Base-by-base conservation (phyloP, 2,888 invertebrate genomes). In the Kryphioiulus occultus region DNA sequence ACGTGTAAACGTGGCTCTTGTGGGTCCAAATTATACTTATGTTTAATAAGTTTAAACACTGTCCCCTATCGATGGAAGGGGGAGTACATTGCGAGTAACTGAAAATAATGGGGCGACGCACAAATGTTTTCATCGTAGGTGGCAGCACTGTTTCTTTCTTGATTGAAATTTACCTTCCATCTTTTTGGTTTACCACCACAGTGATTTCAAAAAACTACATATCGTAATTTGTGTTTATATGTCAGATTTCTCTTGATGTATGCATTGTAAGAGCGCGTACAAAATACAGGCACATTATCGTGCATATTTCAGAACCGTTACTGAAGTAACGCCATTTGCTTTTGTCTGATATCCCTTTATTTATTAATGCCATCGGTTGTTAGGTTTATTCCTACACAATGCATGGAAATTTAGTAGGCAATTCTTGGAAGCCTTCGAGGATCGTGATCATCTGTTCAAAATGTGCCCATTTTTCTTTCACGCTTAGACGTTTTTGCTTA, bases 301-400 rank as follows among this genome's bases (percentile, higher is more conserved):
- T 30, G 17, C 78, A 78, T 78, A 26, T 30, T 30, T 26, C 30
- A 17, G 3, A 30, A 30, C 78, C 78, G 78, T 78, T 78, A 78
- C 78, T 30, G 78, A 17, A 78, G 30, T 1, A 12, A 15, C 3
- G 78, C 59, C 59, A 59, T 59, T 59, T n/a, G n/a, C 59, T 59
- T 59, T 59, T 78, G 78, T 30, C 78, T 78, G 78, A 78, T 78
- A 78, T 78, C 78, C 78, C 15, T 30, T 78, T 78, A 78, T 78
- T 78, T 78, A 78, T 78, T 78, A 78, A 78, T 78, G 78, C 15
- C 78, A 30, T 1, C 12, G 78, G 30, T 78, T 78, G 78, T 78
- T 78, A 78, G 78, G 78, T 26, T 78, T 78, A 15, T 19, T 53
- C n/a, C 4, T n/a, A n/a, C n/a, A 53, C 10, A 53, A 53, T 7